Percentiles rank a stretch among this genome's conserved stretches.
phyloP scores from a whole-genome alignment of 1,140 invertebrate species.

The Heliconius congener region DNA sequence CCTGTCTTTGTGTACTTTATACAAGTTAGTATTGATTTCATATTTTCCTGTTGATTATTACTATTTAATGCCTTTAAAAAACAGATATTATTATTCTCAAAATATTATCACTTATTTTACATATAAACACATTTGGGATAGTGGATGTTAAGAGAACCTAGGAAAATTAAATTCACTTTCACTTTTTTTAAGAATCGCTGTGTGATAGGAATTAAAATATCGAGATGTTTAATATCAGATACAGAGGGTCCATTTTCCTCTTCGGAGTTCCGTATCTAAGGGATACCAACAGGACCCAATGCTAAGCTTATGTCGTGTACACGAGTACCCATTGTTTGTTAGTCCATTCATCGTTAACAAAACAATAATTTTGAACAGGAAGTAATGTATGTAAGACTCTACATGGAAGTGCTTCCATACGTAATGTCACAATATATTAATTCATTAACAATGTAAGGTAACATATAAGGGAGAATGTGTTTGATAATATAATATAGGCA shows the following conservation, averaged over 20 bases:
- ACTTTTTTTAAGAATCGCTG: too few species aligned
- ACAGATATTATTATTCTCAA: too few species aligned
- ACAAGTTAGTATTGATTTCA: not conserved
- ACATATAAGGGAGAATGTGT: too few species aligned
- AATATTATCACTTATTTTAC: too few species aligned
- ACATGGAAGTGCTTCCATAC: not conserved
- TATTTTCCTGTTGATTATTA: not conserved
- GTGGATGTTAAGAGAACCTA: too few species aligned
- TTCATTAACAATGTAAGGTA: not conserved
- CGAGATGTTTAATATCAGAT: too few species aligned
- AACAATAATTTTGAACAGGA: not conserved
- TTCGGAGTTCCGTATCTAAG: not conserved
- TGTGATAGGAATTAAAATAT: too few species aligned
- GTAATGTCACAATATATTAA: not conserved
- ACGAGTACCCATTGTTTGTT: too few species aligned
- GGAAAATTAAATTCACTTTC: too few species aligned
- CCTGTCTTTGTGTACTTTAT: constrained; percentile 1
- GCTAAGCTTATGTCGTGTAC: too few species aligned
- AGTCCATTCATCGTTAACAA: not conserved
- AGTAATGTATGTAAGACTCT: not conserved
- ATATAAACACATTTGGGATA: too few species aligned
- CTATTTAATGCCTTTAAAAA: not conserved
- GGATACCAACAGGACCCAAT: not conserved
- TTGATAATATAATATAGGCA: too few species aligned
- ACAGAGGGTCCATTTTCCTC: not conserved